Evolutionary conservation across 1,140 invertebrate genomes (phyloP), one percentile per base, ranked within the genome.

Genomic region (Zaprionus ornatus): DNA sequence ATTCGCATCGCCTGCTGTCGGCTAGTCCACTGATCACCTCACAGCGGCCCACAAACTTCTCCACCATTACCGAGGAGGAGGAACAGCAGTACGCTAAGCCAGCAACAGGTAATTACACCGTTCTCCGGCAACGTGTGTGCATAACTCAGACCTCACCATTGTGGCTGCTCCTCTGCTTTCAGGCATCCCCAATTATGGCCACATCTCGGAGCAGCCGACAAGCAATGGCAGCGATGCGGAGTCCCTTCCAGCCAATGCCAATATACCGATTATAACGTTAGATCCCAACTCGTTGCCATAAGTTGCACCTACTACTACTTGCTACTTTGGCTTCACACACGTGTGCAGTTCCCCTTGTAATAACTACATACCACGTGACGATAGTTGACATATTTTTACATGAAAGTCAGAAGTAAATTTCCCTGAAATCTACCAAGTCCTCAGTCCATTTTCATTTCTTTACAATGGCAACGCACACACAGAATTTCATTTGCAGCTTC

Each of bases 31-130:
- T 91, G 65, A 86, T 82, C 21, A 87, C 90, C n/a, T 91, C 82
- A 0, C 88, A 91, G 66, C 78, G 82, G 7, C 68, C 80, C 5
- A 91, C 87, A 15, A 91, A 90, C 29, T 88, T 87, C 35, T 87
- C 82, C 25, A 90, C 85, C 75, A 90, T 90, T n/a, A 90, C 85
- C 72, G 87, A 87, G 61, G 87, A 90, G 59, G 87, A 90, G 67
- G 82, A 91, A 37, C 81, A 90, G 25, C 76, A 77, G 35, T 29
- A 21, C 25, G 12, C 15, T 15, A 6, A 19, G 48, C 40, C 62
- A 23, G 37, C 15, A 66, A 27, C 23, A 55, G 35, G 27, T 35
- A 54, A 65, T 40, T 37, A 52, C 15, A 64, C 27, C 32, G n/a
- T 17, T 6, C 6, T 17, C 23, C 13, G n/a, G 52, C 19, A 40